These are phyloP conservation scores for Zosterops lateralis DNA, from an alignment of 2,113 vertebrate genomes.

Conservation along the genomic window DNA sequence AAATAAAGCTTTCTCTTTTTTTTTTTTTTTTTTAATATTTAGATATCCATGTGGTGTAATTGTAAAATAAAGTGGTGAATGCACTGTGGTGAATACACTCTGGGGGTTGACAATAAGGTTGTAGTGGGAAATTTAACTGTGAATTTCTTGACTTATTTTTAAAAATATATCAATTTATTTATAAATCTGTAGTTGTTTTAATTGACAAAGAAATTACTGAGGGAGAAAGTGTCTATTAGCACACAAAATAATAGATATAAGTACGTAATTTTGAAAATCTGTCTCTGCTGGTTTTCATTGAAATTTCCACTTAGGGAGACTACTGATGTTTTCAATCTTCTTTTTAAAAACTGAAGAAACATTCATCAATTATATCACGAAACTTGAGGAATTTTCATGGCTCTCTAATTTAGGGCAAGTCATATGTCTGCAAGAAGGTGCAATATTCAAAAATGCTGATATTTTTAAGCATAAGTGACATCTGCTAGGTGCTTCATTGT, in stretches of 20 bases:
- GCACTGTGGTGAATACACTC: not conserved
- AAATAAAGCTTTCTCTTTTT: not conserved
- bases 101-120: not conserved
- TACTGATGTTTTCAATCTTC: not conserved
- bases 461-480: not conserved
- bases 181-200: conserved; percentile 23
- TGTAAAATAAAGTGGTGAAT: not conserved
- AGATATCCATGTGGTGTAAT: not conserved
- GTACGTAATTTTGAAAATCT: not conserved
- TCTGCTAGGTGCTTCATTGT: not conserved
- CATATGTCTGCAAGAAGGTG: not conserved
- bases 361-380: not conserved
- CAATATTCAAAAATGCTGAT: not conserved
- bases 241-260: not conserved
- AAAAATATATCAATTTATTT: not conserved
- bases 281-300: not conserved
- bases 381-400: not conserved
- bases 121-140: not conserved
- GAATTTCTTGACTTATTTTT: not conserved
- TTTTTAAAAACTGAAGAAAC: not conserved
- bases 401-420: not conserved
- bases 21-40: not conserved
- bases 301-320: not conserved
- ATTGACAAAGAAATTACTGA: not conserved
- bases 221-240: not conserved